A percentile compares a stretch with the other conserved stretches of the same genome.
Conservation (phyloP, 2,888 invertebrate genomes). For the Trissoscelio sp. region DNA sequence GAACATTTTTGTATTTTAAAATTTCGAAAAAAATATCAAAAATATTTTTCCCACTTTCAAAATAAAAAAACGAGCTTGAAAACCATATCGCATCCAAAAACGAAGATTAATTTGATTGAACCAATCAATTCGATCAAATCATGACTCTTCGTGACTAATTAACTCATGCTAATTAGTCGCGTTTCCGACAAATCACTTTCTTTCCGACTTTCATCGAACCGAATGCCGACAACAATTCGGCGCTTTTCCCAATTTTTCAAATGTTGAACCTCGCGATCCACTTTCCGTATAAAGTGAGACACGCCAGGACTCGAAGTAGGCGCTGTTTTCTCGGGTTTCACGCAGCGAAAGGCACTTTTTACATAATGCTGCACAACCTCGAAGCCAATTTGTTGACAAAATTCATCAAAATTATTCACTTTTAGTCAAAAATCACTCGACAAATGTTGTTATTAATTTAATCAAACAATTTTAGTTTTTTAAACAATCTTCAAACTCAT, state of each 20-base stretch:
- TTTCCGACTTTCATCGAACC: slow-evolving; percentile 48
- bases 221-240: slow-evolving; percentile 42
- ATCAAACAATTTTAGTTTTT: too few species aligned
- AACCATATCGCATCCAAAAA: too few species aligned
- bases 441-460: too few species aligned
- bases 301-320: slow-evolving; percentile 66
- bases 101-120: too few species aligned
- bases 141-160: too few species aligned
- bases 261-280: slow-evolving; percentile 62
- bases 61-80: too few species aligned
- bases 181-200: slow-evolving; percentile 49
- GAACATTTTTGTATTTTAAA: too few species aligned
- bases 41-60: too few species aligned
- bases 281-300: slow-evolving; percentile 69
- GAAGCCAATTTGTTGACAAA: slow-evolving; percentile 56
- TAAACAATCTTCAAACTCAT: too few species aligned
- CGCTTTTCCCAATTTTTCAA: slow-evolving; percentile 66
- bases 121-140: too few species aligned
- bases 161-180: too few species aligned
- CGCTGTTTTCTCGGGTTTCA: slow-evolving; percentile 72
- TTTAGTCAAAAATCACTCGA: background rate
- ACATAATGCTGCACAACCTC: slow-evolving; percentile 69
- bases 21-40: too few species aligned
- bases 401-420: slow-evolving; percentile 24
- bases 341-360: slow-evolving; percentile 73